Evolutionary conservation across 2,797 vertebrate genomes (phyloP).

Genomic region (Hyperoplus lanceolatus): DNA sequence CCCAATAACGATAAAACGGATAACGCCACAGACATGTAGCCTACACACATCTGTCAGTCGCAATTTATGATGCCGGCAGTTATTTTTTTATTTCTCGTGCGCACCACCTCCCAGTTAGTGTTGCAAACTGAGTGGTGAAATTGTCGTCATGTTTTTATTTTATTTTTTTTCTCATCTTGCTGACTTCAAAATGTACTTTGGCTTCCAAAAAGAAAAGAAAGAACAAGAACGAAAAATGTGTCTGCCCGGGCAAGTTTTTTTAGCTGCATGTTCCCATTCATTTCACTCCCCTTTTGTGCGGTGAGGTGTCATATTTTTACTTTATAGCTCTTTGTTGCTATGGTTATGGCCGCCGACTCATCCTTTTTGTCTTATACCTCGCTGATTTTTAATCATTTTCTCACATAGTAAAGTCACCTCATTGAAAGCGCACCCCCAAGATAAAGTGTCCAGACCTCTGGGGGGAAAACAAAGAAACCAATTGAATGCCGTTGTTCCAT

Average conservation of each 20-base stretch:
- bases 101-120: conserved; percentile 12
- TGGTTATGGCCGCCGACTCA: conserved; percentile 69
- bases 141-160: conserved; percentile 9
- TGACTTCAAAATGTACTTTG: no score
- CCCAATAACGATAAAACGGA: conserved; percentile 32
- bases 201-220: conserved; percentile 1
- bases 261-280: conserved; percentile 72
- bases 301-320: conserved; percentile 68
- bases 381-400: conserved; percentile 80
- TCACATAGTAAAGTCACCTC: conserved; percentile 70
- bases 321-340: conserved; percentile 68
- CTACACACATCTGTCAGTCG: conserved; percentile 39
- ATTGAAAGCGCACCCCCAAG: conserved; percentile 60
- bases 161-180: neutral
- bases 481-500: conserved; percentile 70
- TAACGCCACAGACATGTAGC: conserved; percentile 16
- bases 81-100: conserved; percentile 21
- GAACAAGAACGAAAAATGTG: conserved; percentile 41
- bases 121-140: conserved; percentile 43
- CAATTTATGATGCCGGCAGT: conserved; percentile 20
- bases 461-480: conserved; percentile 75
- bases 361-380: conserved; percentile 71
- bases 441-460: conserved; percentile 76
- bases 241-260: conserved; percentile 64
- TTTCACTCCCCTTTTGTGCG: conserved; percentile 68